A percentile compares a stretch with the other conserved stretches of the same genome.
phyloP scores from a whole-genome alignment of 92 coral and sea anemone genomes.

The Paramuricea clavata region DNA sequence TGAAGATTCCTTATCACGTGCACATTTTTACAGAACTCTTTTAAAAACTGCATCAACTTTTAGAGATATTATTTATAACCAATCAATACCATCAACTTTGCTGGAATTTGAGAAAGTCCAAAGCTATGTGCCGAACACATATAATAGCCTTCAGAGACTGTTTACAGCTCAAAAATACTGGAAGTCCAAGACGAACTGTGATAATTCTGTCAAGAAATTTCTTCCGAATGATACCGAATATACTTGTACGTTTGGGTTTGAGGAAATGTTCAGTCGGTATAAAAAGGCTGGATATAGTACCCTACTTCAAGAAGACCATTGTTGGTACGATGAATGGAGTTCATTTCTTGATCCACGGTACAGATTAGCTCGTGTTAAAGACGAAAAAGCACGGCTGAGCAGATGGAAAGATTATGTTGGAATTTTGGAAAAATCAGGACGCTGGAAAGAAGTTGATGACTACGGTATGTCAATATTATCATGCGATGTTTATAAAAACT shows the following conservation, averaged over 20 bases:
- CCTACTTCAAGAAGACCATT: constrained; percentile 16
- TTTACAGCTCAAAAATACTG: constrained; percentile 6
- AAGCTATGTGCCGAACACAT: constrained; percentile 1
- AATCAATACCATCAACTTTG: constrained; percentile 33
- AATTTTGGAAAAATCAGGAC: constrained; percentile 51
- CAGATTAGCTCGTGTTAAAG: constrained; percentile 2
- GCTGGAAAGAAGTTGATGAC: constrained; percentile 61
- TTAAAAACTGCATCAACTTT: constrained; percentile 34
- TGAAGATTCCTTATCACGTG: constrained; percentile 15
- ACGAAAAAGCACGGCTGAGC: not conserved
- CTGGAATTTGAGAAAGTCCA: constrained; percentile 22
- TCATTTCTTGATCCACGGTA: constrained; percentile 60
- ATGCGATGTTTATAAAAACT: constrained; percentile 70
- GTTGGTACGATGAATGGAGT: constrained; percentile 24
- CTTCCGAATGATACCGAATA: not conserved
- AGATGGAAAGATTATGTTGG: constrained; percentile 21
- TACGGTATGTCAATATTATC: constrained; percentile 77
- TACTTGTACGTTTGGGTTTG: constrained; percentile 13
- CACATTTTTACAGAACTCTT: constrained; percentile 38
- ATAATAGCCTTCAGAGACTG: not conserved
- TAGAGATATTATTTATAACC: constrained; percentile 26
- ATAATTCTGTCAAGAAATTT: not conserved
- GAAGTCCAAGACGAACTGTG: not conserved
- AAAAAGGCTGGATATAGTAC: constrained; percentile 23
- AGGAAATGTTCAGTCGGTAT: constrained; percentile 24